Evolutionary conservation across 1,140 invertebrate species (phyloP), one percentile per base, ranked within the genome.

Genomic region (Drosophila sproati): DNA sequence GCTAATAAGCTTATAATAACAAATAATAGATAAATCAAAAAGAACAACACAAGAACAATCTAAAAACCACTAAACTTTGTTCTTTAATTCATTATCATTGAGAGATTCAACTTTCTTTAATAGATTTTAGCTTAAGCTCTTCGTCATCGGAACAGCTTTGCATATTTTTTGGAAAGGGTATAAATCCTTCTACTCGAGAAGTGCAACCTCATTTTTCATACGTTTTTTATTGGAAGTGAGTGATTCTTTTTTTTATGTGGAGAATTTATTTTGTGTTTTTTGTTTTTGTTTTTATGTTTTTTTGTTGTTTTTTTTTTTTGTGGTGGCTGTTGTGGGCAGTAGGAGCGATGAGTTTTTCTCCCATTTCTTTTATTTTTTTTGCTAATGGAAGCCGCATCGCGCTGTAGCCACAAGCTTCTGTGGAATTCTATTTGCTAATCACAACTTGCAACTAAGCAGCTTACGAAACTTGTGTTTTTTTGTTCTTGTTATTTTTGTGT

Each of bases 381-480:
- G 64, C 39, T 83, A 88, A 78, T 78, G 77, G 80, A 71, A 48
- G 68, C 61, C 83, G 62, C 79, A 54, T 52, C 51, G 68, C 73
- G 61, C 41, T 76, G 73, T 61, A 79, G 72, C 83, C 67, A 68
- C 63, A 66, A 82, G 56, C 54, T 73, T 63, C 60, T 66, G 51
- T 73, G 57, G 57, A 70, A 82, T 74, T 77, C 69, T 70, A 73
- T 80, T 73, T 75, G 83, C 82, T 87, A 87, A 87, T 87, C 82
- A 88, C 83, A 87, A 87, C 77, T 87, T 83, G 80, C 83, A 88
- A 85, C 69, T 87, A 87, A 87, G 83, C 83, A 80, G 83, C 83
- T 87, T 87, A 87, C 54, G 62, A 72, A 87, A 87, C 83, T 87
- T 87, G 77, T 82, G 80, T 62, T 78, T 83, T 87, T 74, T 70